Conservation (phyloP, 53 echinoderm and acorn worm genomes). For the Echinarachnius parma region DNA sequence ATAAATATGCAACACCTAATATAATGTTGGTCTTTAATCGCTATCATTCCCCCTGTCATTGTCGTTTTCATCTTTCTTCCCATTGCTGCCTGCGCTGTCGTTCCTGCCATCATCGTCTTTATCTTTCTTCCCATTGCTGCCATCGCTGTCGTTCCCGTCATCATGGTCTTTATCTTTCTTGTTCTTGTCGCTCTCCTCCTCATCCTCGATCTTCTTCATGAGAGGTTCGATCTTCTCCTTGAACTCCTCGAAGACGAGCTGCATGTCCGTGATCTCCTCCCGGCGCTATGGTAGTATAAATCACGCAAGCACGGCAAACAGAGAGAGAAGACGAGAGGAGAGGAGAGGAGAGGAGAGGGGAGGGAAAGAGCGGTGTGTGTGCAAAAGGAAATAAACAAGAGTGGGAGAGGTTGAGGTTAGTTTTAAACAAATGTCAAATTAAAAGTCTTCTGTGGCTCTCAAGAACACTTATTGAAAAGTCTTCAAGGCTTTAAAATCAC, state of each 20-base stretch:
- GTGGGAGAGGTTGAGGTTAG: conserved; percentile 23
- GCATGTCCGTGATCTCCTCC: conserved; percentile 86
- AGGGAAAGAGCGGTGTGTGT: conserved; percentile 7
- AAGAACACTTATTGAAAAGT: too few species aligned
- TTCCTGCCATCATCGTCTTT: conserved; percentile 15
- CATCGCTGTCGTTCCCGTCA: conserved; percentile 17
- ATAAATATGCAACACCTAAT: too few species aligned
- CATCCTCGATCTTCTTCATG: conserved; percentile 30
- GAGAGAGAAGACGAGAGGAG: neutral
- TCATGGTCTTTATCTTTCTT: conserved; percentile 14
- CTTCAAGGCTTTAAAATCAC: too few species aligned
- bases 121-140: conserved; percentile 8
- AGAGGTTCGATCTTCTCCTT: conserved; percentile 59
- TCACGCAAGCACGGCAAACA: neutral
- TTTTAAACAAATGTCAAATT: too few species aligned
- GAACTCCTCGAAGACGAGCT: conserved; percentile 81
- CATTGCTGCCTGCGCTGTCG: too few species aligned
- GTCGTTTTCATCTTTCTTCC: conserved; percentile 14
- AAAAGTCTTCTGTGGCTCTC: too few species aligned
- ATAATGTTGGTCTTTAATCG: too few species aligned
- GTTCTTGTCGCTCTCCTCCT: conserved; percentile 14
- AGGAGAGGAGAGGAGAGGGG: neutral
- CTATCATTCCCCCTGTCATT: conserved; percentile 16
- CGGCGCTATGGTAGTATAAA: conserved; percentile 65
- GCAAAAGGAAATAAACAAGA: neutral